A percentile compares a stretch with the other conserved stretches of the same genome.
These are phyloP conservation scores for Phyllostomus hastatus DNA, from an alignment of 2,113 vertebrate genomes.

Conservation along the genomic window DNA sequence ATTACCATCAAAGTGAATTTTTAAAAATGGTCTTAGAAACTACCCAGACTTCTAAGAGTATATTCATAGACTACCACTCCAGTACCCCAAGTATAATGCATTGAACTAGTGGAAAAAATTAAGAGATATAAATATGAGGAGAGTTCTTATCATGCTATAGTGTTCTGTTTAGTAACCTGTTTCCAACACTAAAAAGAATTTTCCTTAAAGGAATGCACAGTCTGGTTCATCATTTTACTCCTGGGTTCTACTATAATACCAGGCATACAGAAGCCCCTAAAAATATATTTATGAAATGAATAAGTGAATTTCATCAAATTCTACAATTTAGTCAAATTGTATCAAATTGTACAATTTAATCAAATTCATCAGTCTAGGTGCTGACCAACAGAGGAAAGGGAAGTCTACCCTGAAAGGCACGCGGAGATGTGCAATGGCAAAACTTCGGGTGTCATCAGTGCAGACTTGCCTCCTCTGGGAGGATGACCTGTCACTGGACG, in stretches of 20 bases:
- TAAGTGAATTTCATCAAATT: neutral
- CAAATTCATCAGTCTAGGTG: neutral
- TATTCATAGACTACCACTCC: neutral
- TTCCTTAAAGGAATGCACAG: neutral
- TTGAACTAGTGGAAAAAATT: neutral
- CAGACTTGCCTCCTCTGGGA: neutral
- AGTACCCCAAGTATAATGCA: neutral
- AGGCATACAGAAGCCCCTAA: neutral
- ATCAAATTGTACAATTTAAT: too few relatives aligned
- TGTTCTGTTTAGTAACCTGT: neutral
- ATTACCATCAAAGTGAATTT: neutral
- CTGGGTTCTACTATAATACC: neutral
- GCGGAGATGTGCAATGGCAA: neutral
- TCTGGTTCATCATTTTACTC: neutral
- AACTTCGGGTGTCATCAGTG: neutral
- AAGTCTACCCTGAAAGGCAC: neutral
- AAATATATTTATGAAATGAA: neutral
- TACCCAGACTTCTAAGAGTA: neutral
- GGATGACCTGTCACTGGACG: neutral
- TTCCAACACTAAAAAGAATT: neutral
- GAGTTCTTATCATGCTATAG: neutral
- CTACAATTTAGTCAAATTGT: neutral
- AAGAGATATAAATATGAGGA: neutral
- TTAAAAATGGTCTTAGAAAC: neutral
- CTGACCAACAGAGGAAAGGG: neutral